Percentiles rank a stretch among this genome's conserved stretches.
These are phyloP conservation scores for Clarias fuscus DNA, from an alignment of 2,797 vertebrate genomes.

Conservation along the genomic window DNA sequence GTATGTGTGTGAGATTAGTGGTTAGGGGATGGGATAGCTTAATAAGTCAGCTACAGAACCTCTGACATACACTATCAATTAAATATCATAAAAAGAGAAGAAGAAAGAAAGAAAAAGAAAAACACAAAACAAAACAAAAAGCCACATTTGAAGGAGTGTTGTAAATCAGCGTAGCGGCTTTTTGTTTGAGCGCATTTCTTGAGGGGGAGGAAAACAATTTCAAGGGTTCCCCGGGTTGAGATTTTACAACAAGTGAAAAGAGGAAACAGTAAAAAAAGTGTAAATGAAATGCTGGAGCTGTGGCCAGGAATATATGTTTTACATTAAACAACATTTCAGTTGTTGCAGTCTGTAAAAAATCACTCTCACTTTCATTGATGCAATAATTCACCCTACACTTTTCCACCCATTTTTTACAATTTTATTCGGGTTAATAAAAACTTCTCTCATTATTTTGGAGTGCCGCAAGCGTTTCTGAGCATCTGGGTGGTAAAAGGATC, in stretches of 20 bases:
- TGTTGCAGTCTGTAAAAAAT: neutral
- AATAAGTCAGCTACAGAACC: neutral
- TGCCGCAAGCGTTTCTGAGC: neutral
- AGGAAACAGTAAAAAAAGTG: slow-evolving; percentile 1
- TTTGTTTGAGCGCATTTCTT: slow-evolving; percentile 3
- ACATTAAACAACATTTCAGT: neutral
- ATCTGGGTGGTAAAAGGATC: neutral
- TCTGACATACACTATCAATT: neutral
- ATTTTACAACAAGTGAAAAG: slow-evolving; percentile 22
- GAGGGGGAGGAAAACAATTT: neutral
- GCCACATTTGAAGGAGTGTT: neutral
- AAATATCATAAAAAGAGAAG: neutral
- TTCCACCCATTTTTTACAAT: neutral
- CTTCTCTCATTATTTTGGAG: neutral
- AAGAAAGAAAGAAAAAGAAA: neutral
- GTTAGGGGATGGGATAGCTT: neutral
- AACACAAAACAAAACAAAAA: neutral
- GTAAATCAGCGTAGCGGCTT: slow-evolving; percentile 2
- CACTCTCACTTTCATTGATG: neutral
- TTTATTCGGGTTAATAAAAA: neutral
- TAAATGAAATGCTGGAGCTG: slow-evolving; percentile 19
- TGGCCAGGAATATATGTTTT: slow-evolving; percentile 6
- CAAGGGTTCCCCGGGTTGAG: slow-evolving; percentile 5
- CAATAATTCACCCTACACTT: neutral
- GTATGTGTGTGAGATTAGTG: neutral